Percentiles rank a stretch among this genome's conserved stretches.
Evolutionary conservation across 92 coral and sea anemone genomes (phyloP).

Genomic region (Porites evermanni): DNA sequence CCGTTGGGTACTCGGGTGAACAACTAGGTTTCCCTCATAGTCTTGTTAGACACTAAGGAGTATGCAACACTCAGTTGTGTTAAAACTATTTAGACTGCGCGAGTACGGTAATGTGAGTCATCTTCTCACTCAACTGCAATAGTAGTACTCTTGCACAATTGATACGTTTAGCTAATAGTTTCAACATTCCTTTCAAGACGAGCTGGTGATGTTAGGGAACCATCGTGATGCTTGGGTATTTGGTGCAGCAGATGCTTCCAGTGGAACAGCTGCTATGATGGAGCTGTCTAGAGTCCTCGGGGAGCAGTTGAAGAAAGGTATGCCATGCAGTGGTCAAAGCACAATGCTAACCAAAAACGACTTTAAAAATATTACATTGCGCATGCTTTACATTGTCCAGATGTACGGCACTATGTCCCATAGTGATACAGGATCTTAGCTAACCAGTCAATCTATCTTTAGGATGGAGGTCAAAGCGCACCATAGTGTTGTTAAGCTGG

Average conservation of each 20-base stretch:
- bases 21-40: too few relatives aligned
- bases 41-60: too few relatives aligned
- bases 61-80: too few relatives aligned
- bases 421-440: too few relatives aligned
- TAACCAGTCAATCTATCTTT: neutral
- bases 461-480: slow-evolving; percentile 87
- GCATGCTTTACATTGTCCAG: neutral
- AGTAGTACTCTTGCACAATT: neutral
- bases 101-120: too few relatives aligned
- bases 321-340: neutral
- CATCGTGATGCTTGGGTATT: slow-evolving; percentile 92
- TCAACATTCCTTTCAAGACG: slow-evolving; percentile 46
- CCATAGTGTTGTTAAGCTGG: slow-evolving; percentile 87
- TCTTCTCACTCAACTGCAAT: neutral
- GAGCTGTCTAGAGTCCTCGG: slow-evolving; percentile 82
- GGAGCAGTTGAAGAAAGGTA: slow-evolving; percentile 67
- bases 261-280: slow-evolving; percentile 93
- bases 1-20: too few relatives aligned
- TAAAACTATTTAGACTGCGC: too few relatives aligned
- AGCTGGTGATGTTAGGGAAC: slow-evolving; percentile 80
- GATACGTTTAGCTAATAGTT: too few relatives aligned
- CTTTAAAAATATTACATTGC: too few relatives aligned
- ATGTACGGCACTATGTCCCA: neutral
- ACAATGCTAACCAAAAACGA: too few relatives aligned
- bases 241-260: slow-evolving; percentile 89